These are phyloP conservation scores for Pocillopora meandrina DNA, from an alignment of 92 coral and sea anemone genomes.

Conservation along the genomic window DNA sequence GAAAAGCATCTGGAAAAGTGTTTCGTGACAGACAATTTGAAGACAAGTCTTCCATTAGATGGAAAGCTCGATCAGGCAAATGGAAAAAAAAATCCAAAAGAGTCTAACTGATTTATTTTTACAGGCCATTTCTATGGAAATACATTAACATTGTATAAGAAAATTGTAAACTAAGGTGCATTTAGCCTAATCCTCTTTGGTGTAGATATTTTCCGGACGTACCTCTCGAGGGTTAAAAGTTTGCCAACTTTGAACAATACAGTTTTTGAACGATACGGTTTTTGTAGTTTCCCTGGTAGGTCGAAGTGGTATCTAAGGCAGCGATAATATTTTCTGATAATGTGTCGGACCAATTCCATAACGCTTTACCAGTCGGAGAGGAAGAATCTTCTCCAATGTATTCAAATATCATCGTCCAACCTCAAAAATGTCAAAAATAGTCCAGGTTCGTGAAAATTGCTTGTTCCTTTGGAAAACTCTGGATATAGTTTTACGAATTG, in stretches of 20 bases:
- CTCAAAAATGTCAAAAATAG: background rate
- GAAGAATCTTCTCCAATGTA: background rate
- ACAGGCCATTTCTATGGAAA: too few relatives aligned
- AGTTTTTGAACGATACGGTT: conserved; percentile 43
- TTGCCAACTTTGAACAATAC: conserved; percentile 36
- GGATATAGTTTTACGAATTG: too few relatives aligned
- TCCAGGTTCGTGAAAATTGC: too few relatives aligned
- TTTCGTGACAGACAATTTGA: too few relatives aligned
- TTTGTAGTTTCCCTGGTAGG: conserved; percentile 33
- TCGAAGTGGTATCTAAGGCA: conserved; percentile 25
- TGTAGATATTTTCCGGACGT: background rate
- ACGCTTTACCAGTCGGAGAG: background rate
- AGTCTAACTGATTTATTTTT: background rate
- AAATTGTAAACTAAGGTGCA: too few relatives aligned
- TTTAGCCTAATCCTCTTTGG: too few relatives aligned
- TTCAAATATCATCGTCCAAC: conserved; percentile 49
- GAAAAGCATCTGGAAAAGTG: too few relatives aligned
- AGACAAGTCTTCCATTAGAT: too few relatives aligned
- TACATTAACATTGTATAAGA: too few relatives aligned
- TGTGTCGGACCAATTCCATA: conserved; percentile 8
- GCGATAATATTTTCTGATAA: conserved; percentile 13
- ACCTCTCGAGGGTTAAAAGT: conserved; percentile 29
- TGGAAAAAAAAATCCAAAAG: too few relatives aligned
- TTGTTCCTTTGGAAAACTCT: too few relatives aligned
- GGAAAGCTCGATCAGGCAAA: too few relatives aligned